Percentiles rank a stretch among this genome's conserved stretches.
These are phyloP conservation scores for Blomia tropicalis DNA, from an alignment of 2,888 invertebrate species.

Conservation along the genomic window DNA sequence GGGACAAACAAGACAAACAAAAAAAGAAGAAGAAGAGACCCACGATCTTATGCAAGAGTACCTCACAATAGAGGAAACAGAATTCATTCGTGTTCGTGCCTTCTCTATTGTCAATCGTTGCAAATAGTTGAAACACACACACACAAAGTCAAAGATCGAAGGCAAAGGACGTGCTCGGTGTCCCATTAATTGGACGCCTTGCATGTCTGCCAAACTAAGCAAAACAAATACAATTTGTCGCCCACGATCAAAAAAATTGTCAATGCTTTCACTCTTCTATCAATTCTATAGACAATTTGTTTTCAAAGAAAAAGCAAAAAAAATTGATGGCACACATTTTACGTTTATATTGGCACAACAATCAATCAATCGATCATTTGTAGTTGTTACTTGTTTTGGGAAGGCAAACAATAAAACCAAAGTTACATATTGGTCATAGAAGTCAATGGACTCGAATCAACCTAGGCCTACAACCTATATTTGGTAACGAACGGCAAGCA, in stretches of 20 bases:
- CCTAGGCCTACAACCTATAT: no score
- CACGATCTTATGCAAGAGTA: neutral
- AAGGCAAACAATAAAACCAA: slow-evolving; percentile 4
- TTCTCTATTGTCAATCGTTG: no score
- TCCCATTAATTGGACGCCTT: slow-evolving; percentile 5
- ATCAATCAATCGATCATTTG: slow-evolving; percentile 9
- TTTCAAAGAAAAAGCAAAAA: neutral
- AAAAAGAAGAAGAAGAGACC: neutral
- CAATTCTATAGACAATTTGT: neutral
- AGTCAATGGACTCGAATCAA: neutral
- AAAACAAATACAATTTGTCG: slow-evolving; percentile 11
- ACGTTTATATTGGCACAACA: slow-evolving; percentile 9
- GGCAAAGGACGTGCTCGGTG: slow-evolving; percentile 11
- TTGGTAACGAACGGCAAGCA: no score
- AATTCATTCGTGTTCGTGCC: no score
- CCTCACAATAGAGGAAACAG: neutral
- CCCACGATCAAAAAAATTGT: neutral
- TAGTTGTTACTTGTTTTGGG: neutral
- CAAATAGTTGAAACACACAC: no score
- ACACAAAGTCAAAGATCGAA: no score
- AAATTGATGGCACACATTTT: no score
- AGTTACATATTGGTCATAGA: slow-evolving; percentile 7
- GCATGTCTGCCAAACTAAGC: neutral
- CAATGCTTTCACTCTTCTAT: neutral
- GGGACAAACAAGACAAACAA: neutral